Evolutionary conservation across 2,113 vertebrate genomes (phyloP).

Genomic region (Craseonycteris thonglongyai): DNA sequence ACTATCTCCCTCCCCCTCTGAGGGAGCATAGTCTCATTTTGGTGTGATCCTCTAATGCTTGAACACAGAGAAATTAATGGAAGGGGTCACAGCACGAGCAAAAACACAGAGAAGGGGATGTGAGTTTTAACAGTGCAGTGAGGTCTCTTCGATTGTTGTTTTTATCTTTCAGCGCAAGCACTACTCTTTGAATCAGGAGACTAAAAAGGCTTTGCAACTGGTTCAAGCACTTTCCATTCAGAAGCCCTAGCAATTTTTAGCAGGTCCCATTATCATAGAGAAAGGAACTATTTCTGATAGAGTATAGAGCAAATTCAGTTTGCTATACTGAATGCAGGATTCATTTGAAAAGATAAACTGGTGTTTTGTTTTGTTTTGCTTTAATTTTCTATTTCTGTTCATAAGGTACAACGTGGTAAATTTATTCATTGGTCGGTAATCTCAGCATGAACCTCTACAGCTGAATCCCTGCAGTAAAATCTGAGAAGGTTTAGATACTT

Average conservation of each 20-base stretch:
- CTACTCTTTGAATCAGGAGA: not conserved
- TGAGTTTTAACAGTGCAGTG: not conserved
- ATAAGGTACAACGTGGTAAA: not conserved
- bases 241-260: not conserved
- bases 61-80: not conserved
- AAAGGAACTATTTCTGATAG: not conserved
- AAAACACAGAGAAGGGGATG: not conserved
- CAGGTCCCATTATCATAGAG: not conserved
- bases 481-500: not conserved
- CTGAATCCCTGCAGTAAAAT: not conserved
- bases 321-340: not conserved
- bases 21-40: not conserved
- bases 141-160: not conserved
- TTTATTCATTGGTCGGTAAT: not conserved
- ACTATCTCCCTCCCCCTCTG: not conserved
- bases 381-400: not conserved
- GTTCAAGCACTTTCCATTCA: not conserved
- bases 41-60: not conserved
- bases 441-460: not conserved
- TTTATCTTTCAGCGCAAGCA: not conserved
- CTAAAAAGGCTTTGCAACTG: not conserved
- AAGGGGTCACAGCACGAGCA: not conserved
- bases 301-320: not conserved
- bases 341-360: not conserved
- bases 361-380: not conserved